phyloP scores from a whole-genome alignment of 2,888 invertebrate genomes.

The Pseudanteris insignis region DNA sequence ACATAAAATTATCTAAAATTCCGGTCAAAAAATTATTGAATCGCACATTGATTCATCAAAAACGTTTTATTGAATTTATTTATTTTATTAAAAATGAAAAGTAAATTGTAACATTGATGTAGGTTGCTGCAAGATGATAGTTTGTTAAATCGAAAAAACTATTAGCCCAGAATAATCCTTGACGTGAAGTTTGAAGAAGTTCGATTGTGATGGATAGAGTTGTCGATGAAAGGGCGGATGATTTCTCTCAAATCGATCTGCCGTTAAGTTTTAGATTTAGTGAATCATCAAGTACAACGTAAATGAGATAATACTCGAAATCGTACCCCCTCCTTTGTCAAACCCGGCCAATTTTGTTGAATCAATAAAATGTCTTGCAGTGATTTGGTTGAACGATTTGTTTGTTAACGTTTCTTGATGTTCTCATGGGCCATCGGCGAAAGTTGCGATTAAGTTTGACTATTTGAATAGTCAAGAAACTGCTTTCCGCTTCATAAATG shows the following conservation, averaged over 20 bases:
- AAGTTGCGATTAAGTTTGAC: no score
- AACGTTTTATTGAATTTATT: no score
- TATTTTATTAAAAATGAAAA: no score
- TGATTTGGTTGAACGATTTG: conserved; percentile 9
- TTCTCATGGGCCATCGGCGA: no score
- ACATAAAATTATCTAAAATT: no score
- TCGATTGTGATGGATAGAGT: conserved; percentile 15
- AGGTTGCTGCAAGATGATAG: conserved; percentile 8
- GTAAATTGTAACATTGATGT: not conserved
- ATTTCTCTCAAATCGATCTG: conserved; percentile 19
- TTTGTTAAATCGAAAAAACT: conserved; percentile 18
- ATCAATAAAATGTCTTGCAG: conserved; percentile 25
- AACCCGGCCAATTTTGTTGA: conserved; percentile 22
- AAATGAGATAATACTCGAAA: conserved; percentile 24
- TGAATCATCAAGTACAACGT: conserved; percentile 13
- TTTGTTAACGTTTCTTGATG: conserved; percentile 3
- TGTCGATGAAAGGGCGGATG: conserved; percentile 5
- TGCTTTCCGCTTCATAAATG: no score
- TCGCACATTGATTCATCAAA: no score
- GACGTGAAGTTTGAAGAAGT: conserved; percentile 9
- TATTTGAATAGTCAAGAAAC: no score
- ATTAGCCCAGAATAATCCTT: conserved; percentile 11
- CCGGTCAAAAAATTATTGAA: no score
- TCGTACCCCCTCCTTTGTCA: not conserved
- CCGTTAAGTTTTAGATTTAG: conserved; percentile 16